Conservation (phyloP, 2,888 invertebrate genomes). For the Resseliella maxima region DNA sequence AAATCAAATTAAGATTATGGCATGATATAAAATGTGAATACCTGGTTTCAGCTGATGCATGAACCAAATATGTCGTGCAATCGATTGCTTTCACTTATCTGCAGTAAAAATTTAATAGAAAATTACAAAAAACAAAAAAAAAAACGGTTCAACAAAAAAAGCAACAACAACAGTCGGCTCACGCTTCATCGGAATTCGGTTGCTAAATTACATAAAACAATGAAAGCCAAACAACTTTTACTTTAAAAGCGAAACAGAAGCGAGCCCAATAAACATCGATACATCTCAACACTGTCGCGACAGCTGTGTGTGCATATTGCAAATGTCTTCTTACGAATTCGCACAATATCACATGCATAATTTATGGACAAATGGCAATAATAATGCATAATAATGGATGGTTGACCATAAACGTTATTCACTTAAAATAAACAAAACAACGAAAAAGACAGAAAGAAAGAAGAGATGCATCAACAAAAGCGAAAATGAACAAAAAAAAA, state of each 20-base stretch:
- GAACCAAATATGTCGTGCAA: background rate
- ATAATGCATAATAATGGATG: slow-evolving; percentile 18
- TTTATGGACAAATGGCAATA: background rate
- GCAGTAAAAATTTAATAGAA: background rate
- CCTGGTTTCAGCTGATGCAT: background rate
- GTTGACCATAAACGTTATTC: slow-evolving; percentile 17
- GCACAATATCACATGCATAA: slow-evolving; percentile 5
- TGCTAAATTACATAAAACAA: slow-evolving; percentile 43
- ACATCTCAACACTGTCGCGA: background rate
- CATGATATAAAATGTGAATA: background rate
- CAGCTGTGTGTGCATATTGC: background rate
- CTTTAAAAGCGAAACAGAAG: slow-evolving; percentile 11
- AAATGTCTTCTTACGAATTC: slow-evolving; percentile 10
- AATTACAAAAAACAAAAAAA: background rate
- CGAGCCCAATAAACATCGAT: background rate
- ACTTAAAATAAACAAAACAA: background rate
- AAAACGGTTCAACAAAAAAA: background rate
- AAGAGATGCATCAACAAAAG: slow-evolving; percentile 24
- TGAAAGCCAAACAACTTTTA: slow-evolving; percentile 53
- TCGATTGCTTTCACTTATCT: slow-evolving; percentile 27
- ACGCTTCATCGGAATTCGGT: background rate
- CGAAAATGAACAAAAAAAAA: background rate
- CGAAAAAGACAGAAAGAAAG: background rate
- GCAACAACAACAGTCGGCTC: background rate
- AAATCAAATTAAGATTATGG: background rate